Conservation (phyloP, 1,140 invertebrate species). For the Leptinotarsa defecta region DNA sequence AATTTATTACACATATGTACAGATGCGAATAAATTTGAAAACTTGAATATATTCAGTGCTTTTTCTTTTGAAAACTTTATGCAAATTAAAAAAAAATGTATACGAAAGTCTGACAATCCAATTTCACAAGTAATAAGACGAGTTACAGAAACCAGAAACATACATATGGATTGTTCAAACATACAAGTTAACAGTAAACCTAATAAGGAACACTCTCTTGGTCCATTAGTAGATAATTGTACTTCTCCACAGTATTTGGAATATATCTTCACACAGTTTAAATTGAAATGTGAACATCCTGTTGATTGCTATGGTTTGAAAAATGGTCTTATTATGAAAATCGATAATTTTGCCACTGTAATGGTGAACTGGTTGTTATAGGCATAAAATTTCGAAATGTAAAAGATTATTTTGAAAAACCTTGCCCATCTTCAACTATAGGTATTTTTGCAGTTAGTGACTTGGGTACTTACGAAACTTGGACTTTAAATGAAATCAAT, state of each 20-base stretch:
- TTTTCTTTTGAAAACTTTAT: constrained; percentile 20
- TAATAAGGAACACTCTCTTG: neutral
- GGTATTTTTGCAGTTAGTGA: neutral
- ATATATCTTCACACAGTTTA: too few species aligned
- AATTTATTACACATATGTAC: neutral
- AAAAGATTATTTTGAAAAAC: neutral
- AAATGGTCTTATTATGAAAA: neutral
- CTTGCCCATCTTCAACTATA: neutral
- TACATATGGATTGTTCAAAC: neutral
- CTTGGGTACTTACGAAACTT: too few species aligned
- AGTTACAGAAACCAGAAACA: neutral
- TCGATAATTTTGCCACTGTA: neutral
- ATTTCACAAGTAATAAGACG: neutral
- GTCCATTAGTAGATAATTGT: neutral
- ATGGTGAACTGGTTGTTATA: too few species aligned
- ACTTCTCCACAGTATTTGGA: neutral
- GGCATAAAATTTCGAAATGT: too few species aligned
- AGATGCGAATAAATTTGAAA: constrained; percentile 10
- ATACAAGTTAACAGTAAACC: neutral
- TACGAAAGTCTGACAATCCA: neutral
- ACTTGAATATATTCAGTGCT: constrained; percentile 3
- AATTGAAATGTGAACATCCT: neutral
- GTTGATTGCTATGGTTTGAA: neutral
- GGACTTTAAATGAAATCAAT: too few species aligned
- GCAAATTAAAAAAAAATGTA: neutral